A percentile compares a stretch with the other conserved stretches of the same genome.
These are phyloP conservation scores for Scaptomyza montana DNA, from an alignment of 1,140 invertebrate genomes.

Conservation along the genomic window DNA sequence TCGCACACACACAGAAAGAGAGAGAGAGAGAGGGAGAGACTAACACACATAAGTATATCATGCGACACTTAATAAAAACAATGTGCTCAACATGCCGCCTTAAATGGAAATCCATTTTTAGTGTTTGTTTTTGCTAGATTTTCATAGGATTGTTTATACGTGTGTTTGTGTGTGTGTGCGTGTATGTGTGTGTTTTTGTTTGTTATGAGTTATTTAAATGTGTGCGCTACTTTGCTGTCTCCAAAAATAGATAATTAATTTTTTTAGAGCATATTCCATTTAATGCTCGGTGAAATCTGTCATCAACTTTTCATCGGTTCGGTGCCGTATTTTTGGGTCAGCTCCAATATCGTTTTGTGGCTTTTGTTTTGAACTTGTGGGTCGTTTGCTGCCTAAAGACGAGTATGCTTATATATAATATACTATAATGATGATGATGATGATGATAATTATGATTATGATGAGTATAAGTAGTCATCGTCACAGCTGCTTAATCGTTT, in stretches of 20 bases:
- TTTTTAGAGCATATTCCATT: slow-evolving; percentile 72
- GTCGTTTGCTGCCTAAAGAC: not conserved
- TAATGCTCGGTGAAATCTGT: slow-evolving; percentile 31
- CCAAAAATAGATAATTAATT: slow-evolving; percentile 83
- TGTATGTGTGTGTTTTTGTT: slow-evolving; percentile 15
- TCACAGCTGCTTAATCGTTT: slow-evolving; percentile 60
- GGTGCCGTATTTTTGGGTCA: slow-evolving; percentile 19
- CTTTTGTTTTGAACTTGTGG: slow-evolving; percentile 53
- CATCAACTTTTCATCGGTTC: slow-evolving; percentile 31
- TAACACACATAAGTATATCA: slow-evolving; percentile 52
- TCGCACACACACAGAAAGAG: not conserved
- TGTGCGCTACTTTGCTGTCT: slow-evolving; percentile 48
- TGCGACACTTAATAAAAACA: slow-evolving; percentile 84
- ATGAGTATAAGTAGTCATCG: slow-evolving; percentile 49
- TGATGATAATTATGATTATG: slow-evolving; percentile 19
- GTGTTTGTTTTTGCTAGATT: slow-evolving; percentile 62
- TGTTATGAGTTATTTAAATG: slow-evolving; percentile 75
- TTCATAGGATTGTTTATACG: slow-evolving; percentile 33
- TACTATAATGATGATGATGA: slow-evolving; percentile 1
- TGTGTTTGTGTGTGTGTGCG: slow-evolving; percentile 7
- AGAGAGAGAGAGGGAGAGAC: no score
- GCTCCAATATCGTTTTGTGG: slow-evolving; percentile 69
- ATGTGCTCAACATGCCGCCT: slow-evolving; percentile 78
- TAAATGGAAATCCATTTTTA: slow-evolving; percentile 83
- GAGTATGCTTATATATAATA: not conserved